phyloP scores from a whole-genome alignment of 2,797 vertebrate species.

The Limosa lapponica region DNA sequence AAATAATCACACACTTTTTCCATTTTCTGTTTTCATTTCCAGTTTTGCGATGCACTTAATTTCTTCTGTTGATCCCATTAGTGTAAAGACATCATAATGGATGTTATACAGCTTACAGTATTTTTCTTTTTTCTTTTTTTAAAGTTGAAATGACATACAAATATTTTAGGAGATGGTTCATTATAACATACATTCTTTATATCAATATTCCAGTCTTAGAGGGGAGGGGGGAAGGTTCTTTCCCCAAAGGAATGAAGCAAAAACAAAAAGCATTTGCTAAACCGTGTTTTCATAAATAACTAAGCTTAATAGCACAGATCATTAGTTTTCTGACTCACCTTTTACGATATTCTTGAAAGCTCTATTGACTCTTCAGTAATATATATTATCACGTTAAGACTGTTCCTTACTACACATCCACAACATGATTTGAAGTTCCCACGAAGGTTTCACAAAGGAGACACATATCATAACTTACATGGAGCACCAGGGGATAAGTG shows the following conservation, averaged over 20 bases:
- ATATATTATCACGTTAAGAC: background rate
- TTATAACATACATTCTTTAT: background rate
- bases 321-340: conserved; percentile 10
- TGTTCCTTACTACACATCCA: background rate
- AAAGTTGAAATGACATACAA: background rate
- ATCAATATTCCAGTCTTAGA: background rate
- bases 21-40: background rate
- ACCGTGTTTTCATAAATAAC: conserved; percentile 15
- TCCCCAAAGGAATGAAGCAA: background rate
- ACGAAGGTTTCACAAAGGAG: background rate
- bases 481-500: background rate
- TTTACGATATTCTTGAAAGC: background rate
- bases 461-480: background rate
- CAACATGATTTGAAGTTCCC: background rate
- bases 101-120: conserved; percentile 3
- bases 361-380: background rate
- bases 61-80: conserved; percentile 21
- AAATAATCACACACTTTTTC: conserved; percentile 57
- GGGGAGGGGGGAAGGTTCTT: background rate
- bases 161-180: conserved; percentile 37
- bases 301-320: background rate
- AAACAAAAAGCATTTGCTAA: conserved; percentile 29
- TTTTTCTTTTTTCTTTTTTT: background rate
- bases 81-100: background rate
- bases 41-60: conserved; percentile 44